Evolutionary conservation across 2,113 vertebrate genomes (phyloP), one percentile per base, ranked within the genome.

Genomic region (Centropus bengalensis): DNA sequence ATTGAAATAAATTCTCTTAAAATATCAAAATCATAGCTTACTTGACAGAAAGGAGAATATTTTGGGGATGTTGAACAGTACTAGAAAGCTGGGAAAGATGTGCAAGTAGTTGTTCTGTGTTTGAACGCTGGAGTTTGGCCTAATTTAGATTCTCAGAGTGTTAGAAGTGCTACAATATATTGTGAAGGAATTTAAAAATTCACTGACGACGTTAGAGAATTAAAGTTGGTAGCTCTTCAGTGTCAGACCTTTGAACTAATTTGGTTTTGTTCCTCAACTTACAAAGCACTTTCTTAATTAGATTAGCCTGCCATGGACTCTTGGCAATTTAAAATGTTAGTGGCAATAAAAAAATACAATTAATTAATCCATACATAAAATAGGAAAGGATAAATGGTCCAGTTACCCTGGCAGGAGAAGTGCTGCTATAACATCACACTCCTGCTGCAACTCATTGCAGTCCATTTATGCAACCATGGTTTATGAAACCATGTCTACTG

Each of bases 271-370:
- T 96, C 89, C 86, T 82, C 60, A 80, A 91, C 76, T 96, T 95
- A 93, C 87, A 94, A 91, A 96, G 82, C 88, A 88, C 59, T 91
- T 93, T 64, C 52, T 74, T 94, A 95, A 93, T 91, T 95, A 96
- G 93, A 91, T 94, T 95, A 94, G 74, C 44, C 79, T 88, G 69
- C 84, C 77, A 84, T n/a, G 27, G 67, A 55, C 77, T 96, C 66
- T 75, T 4, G 2, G 77, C 80, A 60, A 68, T 84, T 94, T 92
- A 88, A 67, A 36, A 8, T 79, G 69, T 84, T 86, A 93, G 86
- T 83, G 66, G 70, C 86, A 93, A 75, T 81, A 77, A 82, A 78
- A 87, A 94, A 95, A 92, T 82, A 91, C 69, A 84, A 89, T 84
- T 94, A 89, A 94, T 97, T 89, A 89, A 96, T 93, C 75, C 87